Evolutionary conservation across 2,888 invertebrate species (phyloP), one percentile per base, ranked within the genome.

Genomic region (Athalia circularis): DNA sequence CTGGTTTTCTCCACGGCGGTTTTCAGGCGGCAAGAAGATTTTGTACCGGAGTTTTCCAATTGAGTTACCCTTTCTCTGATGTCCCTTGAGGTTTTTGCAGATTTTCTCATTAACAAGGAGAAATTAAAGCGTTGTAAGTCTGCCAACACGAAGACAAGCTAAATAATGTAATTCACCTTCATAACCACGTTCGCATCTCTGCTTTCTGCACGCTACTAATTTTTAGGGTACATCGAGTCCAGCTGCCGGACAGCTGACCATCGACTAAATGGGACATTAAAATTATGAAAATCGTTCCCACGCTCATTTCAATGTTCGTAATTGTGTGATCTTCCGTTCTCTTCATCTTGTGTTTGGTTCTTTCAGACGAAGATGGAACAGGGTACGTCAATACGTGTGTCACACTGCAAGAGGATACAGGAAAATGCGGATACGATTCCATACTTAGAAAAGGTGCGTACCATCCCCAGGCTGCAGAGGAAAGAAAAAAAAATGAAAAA

Each of bases 71-170:
- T 15, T 62, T 50, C 75, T 7, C 15, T 62, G 29, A 61, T 29
- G 64, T 61, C 62, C 75, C 64, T 45, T 29, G 62, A 62, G 54
- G 75, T 29, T 75, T 75, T 75, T 62, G 75, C 75, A 45, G 50
- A 75, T 75, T 62, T 75, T 75, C 75, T 75, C 75, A 75, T 75
- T 75, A 75, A 75, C 75, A 64, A 75, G 64, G 48, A 62, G 62
- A 62, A 64, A 75, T 75, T 75, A 75, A 75, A 72, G 62, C 75
- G 62, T 75, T 43, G 61, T 50, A 29, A 75, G 47, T 13, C 75
- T n/a, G 64, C 54, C 47, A 75, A 62, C 75, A n/a, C 75, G 15
- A 64, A 29, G 62, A 29, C 75, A 52, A 50, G 8, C 75, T 52
- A 50, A 72, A 11, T 75, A 64, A 75, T 15, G 29, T 62, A n/a